Conservation (phyloP, 2,797 vertebrate species). For the Choloepus didactylus region DNA sequence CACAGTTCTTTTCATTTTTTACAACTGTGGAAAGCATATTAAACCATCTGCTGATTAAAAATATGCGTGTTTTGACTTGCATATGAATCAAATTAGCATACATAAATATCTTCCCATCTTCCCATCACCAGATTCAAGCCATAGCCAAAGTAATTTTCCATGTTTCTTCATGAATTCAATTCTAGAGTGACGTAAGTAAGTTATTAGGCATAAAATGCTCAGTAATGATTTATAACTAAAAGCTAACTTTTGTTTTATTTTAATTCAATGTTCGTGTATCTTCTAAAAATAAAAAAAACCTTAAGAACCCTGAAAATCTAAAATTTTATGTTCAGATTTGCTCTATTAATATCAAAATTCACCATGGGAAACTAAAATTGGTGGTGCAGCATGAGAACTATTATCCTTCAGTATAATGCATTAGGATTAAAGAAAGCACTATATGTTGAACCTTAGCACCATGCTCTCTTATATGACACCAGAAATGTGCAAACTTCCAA, state of each 20-base stretch:
- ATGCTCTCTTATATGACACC: background rate
- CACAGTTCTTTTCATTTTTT: constrained; percentile 68
- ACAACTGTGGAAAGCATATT: constrained; percentile 79
- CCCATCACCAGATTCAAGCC: constrained; percentile 60
- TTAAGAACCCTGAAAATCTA: constrained; percentile 39
- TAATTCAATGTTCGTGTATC: constrained; percentile 49
- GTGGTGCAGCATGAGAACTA: constrained; percentile 27
- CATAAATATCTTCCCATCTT: constrained; percentile 74
- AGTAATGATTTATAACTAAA: constrained; percentile 71
- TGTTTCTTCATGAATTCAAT: constrained; percentile 72
- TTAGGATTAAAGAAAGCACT: background rate
- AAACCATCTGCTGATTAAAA: constrained; percentile 83
- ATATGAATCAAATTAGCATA: constrained; percentile 82
- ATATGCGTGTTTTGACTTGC: constrained; percentile 82
- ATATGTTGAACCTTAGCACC: background rate
- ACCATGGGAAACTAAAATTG: constrained; percentile 37
- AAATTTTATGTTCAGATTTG: constrained; percentile 43
- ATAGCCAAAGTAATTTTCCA: constrained; percentile 66
- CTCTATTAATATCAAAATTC: constrained; percentile 49
- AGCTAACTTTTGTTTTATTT: constrained; percentile 69
- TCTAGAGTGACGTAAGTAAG: constrained; percentile 68
- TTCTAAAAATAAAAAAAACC: constrained; percentile 48
- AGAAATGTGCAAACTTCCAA: background rate
- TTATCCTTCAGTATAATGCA: background rate
- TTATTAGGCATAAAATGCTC: constrained; percentile 72